These are phyloP conservation scores for Melanaphis sacchari DNA, from an alignment of 1,140 invertebrate genomes.

Conservation along the genomic window DNA sequence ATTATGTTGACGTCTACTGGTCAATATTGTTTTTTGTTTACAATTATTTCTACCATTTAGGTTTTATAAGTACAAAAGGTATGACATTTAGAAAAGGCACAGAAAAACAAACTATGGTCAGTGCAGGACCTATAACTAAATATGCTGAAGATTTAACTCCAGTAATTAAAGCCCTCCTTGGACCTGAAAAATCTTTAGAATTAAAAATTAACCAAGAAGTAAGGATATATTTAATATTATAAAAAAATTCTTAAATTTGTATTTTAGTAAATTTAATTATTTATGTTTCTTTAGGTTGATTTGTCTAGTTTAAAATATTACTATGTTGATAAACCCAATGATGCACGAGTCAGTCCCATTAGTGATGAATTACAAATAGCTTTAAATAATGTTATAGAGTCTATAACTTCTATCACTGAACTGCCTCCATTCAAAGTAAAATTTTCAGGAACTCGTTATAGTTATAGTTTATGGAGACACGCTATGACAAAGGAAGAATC, in stretches of 20 bases:
- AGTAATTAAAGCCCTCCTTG: constrained; percentile 72
- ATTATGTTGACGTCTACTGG: background rate
- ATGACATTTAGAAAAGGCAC: constrained; percentile 70
- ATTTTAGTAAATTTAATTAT: background rate
- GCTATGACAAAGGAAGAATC: constrained; percentile 74
- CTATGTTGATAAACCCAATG: constrained; percentile 77
- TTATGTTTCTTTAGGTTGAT: constrained; percentile 66
- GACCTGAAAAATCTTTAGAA: constrained; percentile 64
- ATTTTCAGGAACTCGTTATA: constrained; percentile 70
- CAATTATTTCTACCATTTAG: constrained; percentile 60
- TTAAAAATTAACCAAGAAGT: constrained; percentile 63
- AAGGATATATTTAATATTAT: constrained; percentile 24
- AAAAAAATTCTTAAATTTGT: background rate
- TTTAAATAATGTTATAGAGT: constrained; percentile 68
- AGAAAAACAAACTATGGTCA: constrained; percentile 70
- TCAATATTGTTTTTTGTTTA: background rate
- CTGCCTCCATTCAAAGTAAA: constrained; percentile 63
- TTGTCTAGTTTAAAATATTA: constrained; percentile 76
- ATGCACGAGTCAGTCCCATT: constrained; percentile 74
- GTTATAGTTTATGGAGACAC: constrained; percentile 75
- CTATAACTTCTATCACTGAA: constrained; percentile 64
- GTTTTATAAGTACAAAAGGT: constrained; percentile 66
- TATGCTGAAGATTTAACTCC: constrained; percentile 78
- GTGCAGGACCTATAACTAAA: constrained; percentile 80
- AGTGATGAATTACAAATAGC: constrained; percentile 72